Evolutionary conservation across 1,140 invertebrate genomes (phyloP).

Genomic region (Theocolax elegans): DNA sequence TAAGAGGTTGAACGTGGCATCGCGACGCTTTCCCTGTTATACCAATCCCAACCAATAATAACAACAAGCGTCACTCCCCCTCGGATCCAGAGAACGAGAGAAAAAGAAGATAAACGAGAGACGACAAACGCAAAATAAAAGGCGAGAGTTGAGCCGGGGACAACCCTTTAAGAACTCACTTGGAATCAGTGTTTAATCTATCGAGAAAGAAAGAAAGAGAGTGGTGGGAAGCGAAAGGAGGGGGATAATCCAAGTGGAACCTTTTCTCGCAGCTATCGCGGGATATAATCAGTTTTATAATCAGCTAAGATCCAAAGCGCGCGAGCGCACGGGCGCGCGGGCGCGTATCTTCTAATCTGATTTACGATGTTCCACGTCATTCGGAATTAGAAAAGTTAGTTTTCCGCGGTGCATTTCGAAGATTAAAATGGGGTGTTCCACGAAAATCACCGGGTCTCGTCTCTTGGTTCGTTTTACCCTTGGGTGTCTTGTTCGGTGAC

Average conservation of each 20-base stretch:
- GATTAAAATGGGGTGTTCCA: slow-evolving; percentile 19
- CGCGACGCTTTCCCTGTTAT: too few species aligned
- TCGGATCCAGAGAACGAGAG: neutral
- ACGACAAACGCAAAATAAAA: neutral
- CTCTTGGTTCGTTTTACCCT: neutral
- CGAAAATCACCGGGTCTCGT: neutral
- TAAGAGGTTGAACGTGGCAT: slow-evolving; percentile 18
- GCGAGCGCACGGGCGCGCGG: too few species aligned
- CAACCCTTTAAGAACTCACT: slow-evolving; percentile 26
- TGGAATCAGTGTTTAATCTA: slow-evolving; percentile 43
- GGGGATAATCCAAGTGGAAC: slow-evolving; percentile 20
- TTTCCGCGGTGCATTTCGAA: slow-evolving; percentile 13
- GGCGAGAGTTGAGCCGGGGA: neutral
- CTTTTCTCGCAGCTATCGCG: slow-evolving; percentile 3
- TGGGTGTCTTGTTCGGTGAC: slow-evolving; percentile 12
- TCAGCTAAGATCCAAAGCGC: slow-evolving; percentile 30
- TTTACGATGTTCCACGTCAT: slow-evolving; percentile 32
- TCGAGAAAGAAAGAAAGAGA: neutral
- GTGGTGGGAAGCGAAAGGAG: neutral
- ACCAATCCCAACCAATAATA: neutral
- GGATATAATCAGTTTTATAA: slow-evolving; percentile 39
- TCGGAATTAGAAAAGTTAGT: slow-evolving; percentile 42
- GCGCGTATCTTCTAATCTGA: slow-evolving; percentile 35
- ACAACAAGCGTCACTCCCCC: neutral
- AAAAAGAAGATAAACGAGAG: neutral